Conservation (phyloP, 2,797 vertebrate genomes). For the Potorous gilbertii region DNA sequence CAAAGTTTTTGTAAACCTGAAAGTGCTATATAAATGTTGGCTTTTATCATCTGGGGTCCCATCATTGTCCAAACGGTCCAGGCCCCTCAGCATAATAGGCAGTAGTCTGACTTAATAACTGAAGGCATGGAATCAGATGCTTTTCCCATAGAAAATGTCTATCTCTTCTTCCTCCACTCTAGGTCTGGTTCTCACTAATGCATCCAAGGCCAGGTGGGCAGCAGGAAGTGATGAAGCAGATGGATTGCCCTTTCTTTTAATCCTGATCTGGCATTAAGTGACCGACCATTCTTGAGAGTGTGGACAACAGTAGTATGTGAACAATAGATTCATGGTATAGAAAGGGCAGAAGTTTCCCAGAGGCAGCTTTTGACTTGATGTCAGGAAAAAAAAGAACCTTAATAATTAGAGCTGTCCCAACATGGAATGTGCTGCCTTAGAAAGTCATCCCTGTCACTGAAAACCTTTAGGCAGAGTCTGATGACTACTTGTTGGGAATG, state of each 20-base stretch:
- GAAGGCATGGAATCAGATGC: neutral
- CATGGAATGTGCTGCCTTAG: neutral
- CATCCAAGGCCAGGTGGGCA: neutral
- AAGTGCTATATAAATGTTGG: neutral
- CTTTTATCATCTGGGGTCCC: neutral
- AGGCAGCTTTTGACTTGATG: neutral
- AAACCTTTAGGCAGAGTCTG: neutral
- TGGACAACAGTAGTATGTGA: neutral
- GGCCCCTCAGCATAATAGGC: neutral
- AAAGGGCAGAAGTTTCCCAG: neutral
- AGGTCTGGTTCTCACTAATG: neutral
- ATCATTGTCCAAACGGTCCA: neutral
- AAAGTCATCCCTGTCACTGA: neutral
- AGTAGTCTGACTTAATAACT: neutral
- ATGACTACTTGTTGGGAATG: neutral
- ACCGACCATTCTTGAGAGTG: neutral
- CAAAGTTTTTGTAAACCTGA: neutral
- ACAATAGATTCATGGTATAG: neutral
- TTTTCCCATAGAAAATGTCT: neutral
- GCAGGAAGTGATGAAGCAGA: neutral
- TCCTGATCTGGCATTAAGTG: neutral
- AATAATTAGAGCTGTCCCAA: neutral
- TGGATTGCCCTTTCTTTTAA: neutral
- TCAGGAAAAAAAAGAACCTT: neutral
- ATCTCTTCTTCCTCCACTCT: neutral